These are phyloP conservation scores for Mimas tiliae DNA, from an alignment of 2,888 invertebrate species.

Conservation along the genomic window DNA sequence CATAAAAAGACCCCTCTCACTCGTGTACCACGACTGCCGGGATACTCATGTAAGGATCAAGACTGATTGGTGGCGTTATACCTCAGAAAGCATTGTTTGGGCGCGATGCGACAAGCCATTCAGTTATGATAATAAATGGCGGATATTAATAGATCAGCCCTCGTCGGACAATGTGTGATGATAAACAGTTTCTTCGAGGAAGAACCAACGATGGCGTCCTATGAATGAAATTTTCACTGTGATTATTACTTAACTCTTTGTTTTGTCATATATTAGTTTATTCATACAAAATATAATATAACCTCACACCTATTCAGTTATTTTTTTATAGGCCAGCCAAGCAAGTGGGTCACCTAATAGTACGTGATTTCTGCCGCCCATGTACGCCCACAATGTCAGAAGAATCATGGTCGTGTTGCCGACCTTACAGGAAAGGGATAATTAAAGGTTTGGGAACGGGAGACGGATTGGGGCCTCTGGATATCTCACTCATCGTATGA, in stretches of 20 bases:
- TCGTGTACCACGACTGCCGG: slow-evolving; percentile 39
- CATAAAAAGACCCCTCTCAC: slow-evolving; percentile 46
- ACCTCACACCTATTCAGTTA: too few species aligned
- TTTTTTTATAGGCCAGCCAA: too few species aligned
- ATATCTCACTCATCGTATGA: too few species aligned
- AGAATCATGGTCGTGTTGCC: too few species aligned
- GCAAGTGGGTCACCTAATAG: too few species aligned
- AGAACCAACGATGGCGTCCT: background rate
- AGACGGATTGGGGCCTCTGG: too few species aligned
- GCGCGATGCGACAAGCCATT: slow-evolving; percentile 80
- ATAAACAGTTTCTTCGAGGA: slow-evolving; percentile 39
- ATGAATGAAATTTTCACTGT: background rate
- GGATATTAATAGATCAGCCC: slow-evolving; percentile 66
- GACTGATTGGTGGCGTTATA: slow-evolving; percentile 60
- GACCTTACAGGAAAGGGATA: too few species aligned
- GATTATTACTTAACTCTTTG: background rate
- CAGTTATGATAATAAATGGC: slow-evolving; percentile 80
- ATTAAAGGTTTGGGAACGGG: too few species aligned
- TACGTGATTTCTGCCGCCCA: too few species aligned
- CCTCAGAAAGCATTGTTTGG: slow-evolving; percentile 80
- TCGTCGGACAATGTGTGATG: slow-evolving; percentile 48
- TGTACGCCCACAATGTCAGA: too few species aligned
- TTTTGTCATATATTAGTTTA: too few species aligned
- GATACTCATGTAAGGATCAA: slow-evolving; percentile 59
- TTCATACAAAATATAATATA: too few species aligned